A percentile compares a stretch with the other conserved stretches of the same genome.
phyloP scores from a whole-genome alignment of 2,888 invertebrate species.

The Drosophila neonasuta region DNA sequence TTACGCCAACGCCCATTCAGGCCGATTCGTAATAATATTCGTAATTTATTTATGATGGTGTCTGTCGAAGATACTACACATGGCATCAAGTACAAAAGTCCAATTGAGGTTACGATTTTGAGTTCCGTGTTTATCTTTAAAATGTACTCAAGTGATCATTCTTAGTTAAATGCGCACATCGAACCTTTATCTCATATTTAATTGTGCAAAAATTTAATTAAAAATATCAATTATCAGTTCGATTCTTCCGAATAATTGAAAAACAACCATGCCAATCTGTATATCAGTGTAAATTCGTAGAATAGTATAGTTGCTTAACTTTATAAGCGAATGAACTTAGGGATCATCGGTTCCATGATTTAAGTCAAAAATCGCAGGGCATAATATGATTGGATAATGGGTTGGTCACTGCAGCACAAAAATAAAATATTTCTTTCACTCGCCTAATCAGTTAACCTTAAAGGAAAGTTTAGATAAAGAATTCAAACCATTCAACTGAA shows the following conservation, averaged over 20 bases:
- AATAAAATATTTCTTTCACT: too few relatives aligned
- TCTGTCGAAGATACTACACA: constrained; percentile 4
- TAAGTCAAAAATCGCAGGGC: too few relatives aligned
- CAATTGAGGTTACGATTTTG: not conserved
- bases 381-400: too few relatives aligned
- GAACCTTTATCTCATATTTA: constrained; percentile 9
- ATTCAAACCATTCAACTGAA: not conserved
- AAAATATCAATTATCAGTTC: constrained; percentile 18
- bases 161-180: constrained; percentile 4
- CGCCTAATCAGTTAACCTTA: not conserved
- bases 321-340: not conserved
- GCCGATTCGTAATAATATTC: constrained; percentile 4
- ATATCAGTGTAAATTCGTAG: constrained; percentile 6
- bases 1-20: constrained; percentile 26
- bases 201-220: constrained; percentile 34
- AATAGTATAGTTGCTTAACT: not conserved
- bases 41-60: constrained; percentile 14
- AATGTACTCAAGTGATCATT: not conserved
- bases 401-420: too few relatives aligned
- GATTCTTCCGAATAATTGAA: constrained; percentile 1
- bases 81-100: not conserved
- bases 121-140: constrained; percentile 5
- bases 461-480: not conserved
- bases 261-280: constrained; percentile 4
- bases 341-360: not conserved